Conservation (phyloP, 2,113 vertebrate genomes). For the Poecilia latipinna region DNA sequence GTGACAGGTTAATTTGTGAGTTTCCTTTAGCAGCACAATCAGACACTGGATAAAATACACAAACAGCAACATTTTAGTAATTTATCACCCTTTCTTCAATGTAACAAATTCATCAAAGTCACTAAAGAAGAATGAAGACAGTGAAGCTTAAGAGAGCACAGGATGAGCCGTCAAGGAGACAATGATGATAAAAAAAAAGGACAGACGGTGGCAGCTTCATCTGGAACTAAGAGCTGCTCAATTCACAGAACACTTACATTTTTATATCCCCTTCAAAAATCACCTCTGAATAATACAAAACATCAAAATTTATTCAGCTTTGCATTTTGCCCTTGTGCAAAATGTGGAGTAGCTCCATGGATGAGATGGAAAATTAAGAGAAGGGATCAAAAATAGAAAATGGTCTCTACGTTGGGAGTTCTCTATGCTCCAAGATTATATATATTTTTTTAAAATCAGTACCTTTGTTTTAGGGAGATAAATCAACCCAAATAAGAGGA, state of each 20-base stretch:
- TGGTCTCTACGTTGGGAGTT: background rate
- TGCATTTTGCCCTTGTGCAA: background rate
- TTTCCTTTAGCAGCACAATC: slow-evolving; percentile 24
- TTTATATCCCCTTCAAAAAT: slow-evolving; percentile 26
- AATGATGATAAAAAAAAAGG: slow-evolving; percentile 48
- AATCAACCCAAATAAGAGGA: background rate
- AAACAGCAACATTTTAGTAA: slow-evolving; percentile 25
- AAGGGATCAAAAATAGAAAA: background rate
- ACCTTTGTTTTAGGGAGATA: background rate
- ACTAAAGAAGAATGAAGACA: slow-evolving; percentile 59
- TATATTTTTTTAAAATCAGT: background rate
- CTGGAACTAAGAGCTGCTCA: slow-evolving; percentile 56
- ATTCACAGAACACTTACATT: slow-evolving; percentile 7
- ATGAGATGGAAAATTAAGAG: background rate
- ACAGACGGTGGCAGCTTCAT: slow-evolving; percentile 52
- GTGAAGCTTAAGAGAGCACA: slow-evolving; percentile 42
- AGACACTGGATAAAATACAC: slow-evolving; percentile 40
- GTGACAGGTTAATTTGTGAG: slow-evolving; percentile 20
- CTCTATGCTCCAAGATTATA: too few relatives aligned
- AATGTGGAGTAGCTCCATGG: background rate
- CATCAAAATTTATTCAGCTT: slow-evolving; percentile 27
- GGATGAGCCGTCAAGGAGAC: slow-evolving; percentile 19
- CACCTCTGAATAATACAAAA: slow-evolving; percentile 28
- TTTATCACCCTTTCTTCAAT: slow-evolving; percentile 33
- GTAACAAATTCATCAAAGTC: slow-evolving; percentile 28